Conservation (phyloP, 1,140 invertebrate species). For the Drosophila quadrilineata region DNA sequence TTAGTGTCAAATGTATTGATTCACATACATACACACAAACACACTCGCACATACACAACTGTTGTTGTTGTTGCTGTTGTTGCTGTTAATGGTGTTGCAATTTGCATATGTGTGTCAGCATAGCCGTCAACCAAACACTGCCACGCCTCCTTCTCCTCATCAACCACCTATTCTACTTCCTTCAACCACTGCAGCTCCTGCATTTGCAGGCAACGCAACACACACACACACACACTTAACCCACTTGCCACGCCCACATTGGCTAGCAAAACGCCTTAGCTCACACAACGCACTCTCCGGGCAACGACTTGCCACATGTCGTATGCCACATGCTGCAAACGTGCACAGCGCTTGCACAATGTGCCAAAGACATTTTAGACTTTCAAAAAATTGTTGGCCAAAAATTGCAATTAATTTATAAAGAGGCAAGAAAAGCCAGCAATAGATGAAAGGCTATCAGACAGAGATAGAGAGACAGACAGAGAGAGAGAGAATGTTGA, state of each 20-base stretch:
- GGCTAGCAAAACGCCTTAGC: no score
- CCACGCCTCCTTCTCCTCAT: no score
- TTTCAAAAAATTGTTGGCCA: constrained; percentile 53
- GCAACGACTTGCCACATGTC: constrained; percentile 15
- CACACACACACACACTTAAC: constrained; percentile 78
- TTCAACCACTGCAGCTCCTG: no score
- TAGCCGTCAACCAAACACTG: no score
- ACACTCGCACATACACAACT: neutral
- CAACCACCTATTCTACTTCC: no score
- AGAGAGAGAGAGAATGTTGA: constrained; percentile 5
- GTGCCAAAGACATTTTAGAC: constrained; percentile 63
- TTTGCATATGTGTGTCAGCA: constrained; percentile 68
- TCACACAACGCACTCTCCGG: neutral
- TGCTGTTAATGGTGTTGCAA: constrained; percentile 66
- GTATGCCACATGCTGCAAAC: constrained; percentile 5
- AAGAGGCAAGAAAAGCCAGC: constrained; percentile 25
- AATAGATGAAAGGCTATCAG: constrained; percentile 43
- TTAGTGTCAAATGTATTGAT: constrained; percentile 77
- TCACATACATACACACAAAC: constrained; percentile 25
- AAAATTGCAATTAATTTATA: constrained; percentile 46
- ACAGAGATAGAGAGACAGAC: neutral
- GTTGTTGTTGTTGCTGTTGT: constrained; percentile 13
- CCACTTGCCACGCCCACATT: constrained; percentile 52
- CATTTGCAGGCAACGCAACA: constrained; percentile 71
- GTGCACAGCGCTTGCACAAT: neutral